Evolutionary conservation across 1,140 invertebrate species (phyloP), one percentile per base, ranked within the genome.

Genomic region (Chionoecetes opilio): DNA sequence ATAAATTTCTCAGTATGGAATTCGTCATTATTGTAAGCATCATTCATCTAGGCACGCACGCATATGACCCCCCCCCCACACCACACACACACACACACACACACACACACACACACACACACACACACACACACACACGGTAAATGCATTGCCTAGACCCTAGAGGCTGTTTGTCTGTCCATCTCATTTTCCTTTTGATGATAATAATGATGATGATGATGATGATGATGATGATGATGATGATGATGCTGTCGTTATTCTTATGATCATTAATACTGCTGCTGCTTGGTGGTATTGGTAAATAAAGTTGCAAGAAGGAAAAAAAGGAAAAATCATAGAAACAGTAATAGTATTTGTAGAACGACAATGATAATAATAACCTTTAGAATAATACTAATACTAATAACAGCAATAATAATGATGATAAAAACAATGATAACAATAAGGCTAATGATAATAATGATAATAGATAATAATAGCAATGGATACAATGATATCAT

Each of bases 61-160:
- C 63, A 75, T 26, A 75, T n/a, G n/a, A n/a, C n/a, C n/a, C n/a
- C n/a, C n/a, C 63, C 26, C 63, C 26, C 63, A 75, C 63, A 75
- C 63, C 63, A 75, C 63, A 75, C 63, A 75, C 63, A 75, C 63
- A 75, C 63, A 75, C 63, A 75, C 63, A 75, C 63, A 75, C 63
- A 75, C 63, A 75, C 63, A 75, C 63, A 75, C 63, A 75, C 63
- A 75, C 53, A 63, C 53, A 63, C 53, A 63, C 53, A 63, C 53
- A 63, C 9, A 63, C 53, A 63, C 53, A 63, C 17, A 21, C 53
- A 21, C 53, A 21, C 53, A 21, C 53, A 21, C 21, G 63, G n/a
- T 1, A 75, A 21, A 75, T 75, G 63, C 1, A 0, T 75, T 75
- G 5, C 21, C 63, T 75, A 1, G n/a, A 75, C n/a, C 21, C 63